phyloP scores from a whole-genome alignment of 2,113 vertebrate genomes.

The Megatriorchis doriae region DNA sequence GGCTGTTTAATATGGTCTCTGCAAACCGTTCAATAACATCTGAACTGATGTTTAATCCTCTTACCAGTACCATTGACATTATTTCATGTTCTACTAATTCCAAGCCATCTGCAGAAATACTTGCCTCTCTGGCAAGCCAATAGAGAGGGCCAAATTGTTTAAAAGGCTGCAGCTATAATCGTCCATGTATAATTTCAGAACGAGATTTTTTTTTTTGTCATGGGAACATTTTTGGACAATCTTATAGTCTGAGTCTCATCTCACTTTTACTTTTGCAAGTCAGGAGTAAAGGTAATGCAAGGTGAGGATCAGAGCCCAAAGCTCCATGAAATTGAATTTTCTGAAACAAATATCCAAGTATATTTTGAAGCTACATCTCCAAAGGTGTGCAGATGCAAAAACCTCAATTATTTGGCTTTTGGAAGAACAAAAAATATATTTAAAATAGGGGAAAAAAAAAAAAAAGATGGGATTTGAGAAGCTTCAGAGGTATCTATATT shows the following conservation, averaged over 20 bases:
- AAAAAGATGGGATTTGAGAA: neutral
- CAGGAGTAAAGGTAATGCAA: neutral
- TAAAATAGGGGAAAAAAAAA: neutral
- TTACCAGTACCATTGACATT: constrained; percentile 44
- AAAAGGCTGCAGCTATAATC: neutral
- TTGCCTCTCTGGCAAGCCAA: neutral
- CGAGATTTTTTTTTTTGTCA: neutral
- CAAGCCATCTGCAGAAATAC: constrained; percentile 12
- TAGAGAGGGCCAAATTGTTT: neutral
- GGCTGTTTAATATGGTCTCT: constrained; percentile 41
- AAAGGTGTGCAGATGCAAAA: neutral
- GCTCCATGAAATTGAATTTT: neutral
- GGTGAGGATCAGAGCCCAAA: neutral
- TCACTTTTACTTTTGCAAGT: neutral
- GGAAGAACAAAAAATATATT: neutral
- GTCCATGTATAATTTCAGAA: neutral
- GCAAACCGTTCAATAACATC: constrained; percentile 45
- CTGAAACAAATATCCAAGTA: neutral
- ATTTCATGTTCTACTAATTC: constrained; percentile 40
- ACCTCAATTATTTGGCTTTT: neutral
- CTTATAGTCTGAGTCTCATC: neutral
- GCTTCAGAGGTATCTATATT: neutral
- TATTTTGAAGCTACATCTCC: neutral
- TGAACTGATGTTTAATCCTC: constrained; percentile 53
- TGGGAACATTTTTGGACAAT: neutral